phyloP scores from a whole-genome alignment of 2,797 vertebrate species.

The Tokudaia tokunoshimensis region DNA sequence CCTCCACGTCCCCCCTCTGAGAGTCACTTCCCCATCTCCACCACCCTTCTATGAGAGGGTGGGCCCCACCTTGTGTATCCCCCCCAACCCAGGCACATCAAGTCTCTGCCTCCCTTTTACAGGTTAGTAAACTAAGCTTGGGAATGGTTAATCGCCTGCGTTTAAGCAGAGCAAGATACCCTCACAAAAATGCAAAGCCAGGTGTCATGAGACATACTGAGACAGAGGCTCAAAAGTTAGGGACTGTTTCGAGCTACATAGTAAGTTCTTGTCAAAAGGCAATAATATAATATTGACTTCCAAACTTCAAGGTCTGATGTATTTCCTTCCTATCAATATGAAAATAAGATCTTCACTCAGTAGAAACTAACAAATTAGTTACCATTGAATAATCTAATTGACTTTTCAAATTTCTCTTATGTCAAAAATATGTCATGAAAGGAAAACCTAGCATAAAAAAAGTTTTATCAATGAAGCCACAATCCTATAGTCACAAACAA shows the following conservation, averaged over 20 bases:
- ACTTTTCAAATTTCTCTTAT: slow-evolving; percentile 15
- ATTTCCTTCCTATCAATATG: slow-evolving; percentile 25
- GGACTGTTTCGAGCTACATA: neutral
- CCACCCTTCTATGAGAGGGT: neutral
- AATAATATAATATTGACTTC: neutral
- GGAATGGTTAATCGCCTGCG: neutral
- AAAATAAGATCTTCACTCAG: neutral
- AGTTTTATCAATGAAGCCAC: neutral
- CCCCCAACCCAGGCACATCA: neutral
- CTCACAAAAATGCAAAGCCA: neutral
- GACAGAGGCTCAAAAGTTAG: neutral
- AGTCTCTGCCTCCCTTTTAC: neutral
- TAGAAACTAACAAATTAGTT: neutral
- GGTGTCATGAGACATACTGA: neutral
- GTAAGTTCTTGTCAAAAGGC: neutral
- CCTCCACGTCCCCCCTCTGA: neutral
- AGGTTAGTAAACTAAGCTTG: slow-evolving; percentile 18
- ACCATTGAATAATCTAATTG: slow-evolving; percentile 26
- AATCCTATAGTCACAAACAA: neutral
- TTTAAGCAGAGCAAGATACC: slow-evolving; percentile 38
- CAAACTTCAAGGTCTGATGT: slow-evolving; percentile 1
- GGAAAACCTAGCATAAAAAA: neutral
- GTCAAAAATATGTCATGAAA: slow-evolving; percentile 3
- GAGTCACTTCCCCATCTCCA: neutral
- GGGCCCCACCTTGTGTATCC: neutral